Evolutionary conservation across 2,113 vertebrate species (phyloP).

Genomic region (Synchiropus splendidus): DNA sequence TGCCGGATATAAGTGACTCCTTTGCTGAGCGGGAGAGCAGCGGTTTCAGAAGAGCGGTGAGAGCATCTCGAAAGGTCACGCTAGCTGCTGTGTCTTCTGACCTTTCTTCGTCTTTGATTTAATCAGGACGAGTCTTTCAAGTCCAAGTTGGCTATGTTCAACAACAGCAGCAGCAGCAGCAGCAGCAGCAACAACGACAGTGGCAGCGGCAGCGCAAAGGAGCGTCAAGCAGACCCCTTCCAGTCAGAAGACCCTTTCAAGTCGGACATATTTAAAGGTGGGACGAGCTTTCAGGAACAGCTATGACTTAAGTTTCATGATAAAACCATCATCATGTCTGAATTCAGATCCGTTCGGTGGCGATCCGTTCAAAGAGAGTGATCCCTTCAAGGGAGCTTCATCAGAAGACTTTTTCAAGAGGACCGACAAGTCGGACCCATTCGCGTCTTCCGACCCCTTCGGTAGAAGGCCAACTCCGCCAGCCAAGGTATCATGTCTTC

Average conservation of each 20-base stretch:
- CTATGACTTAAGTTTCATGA: no score
- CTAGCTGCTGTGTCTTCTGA: background rate
- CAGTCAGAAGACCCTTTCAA: constrained; percentile 91
- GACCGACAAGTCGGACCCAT: constrained; percentile 70
- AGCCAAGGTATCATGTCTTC: constrained; percentile 68
- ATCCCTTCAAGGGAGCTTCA: constrained; percentile 73
- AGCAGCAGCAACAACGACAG: no score
- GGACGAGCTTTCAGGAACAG: constrained; percentile 3
- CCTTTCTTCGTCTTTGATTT: background rate
- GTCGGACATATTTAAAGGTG: constrained; percentile 80
- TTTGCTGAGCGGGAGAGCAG: constrained; percentile 68
- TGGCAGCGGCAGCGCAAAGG: constrained; percentile 41
- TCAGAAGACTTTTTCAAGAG: constrained; percentile 83
- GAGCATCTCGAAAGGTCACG: no score
- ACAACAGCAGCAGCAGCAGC: constrained; percentile 37
- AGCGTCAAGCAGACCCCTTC: constrained; percentile 80
- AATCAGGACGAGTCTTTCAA: constrained; percentile 81
- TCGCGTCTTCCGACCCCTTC: constrained; percentile 79
- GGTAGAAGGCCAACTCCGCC: constrained; percentile 66
- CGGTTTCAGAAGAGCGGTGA: constrained; percentile 70
- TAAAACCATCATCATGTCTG: background rate
- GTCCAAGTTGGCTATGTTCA: constrained; percentile 80
- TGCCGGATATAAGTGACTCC: constrained; percentile 66
- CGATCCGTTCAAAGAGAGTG: constrained; percentile 88
- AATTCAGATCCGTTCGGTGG: constrained; percentile 86